Evolutionary conservation across 2,888 invertebrate genomes (phyloP), one percentile per base, ranked within the genome.

Genomic region (Ectemnius lituratus): DNA sequence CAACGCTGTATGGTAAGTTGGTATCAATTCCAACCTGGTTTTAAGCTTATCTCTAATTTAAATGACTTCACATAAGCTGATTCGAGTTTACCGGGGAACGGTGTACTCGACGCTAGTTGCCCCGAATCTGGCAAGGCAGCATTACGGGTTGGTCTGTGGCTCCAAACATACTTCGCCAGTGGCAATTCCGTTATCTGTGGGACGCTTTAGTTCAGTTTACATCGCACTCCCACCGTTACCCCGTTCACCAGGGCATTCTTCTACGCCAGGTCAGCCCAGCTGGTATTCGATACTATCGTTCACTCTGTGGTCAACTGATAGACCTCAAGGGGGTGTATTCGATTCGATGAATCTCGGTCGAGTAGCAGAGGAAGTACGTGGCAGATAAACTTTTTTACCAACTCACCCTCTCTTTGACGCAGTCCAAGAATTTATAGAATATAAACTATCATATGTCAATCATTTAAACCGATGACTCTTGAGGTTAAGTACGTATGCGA

Each of bases 141-240:
- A 68, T 79, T 64, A 73, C 66, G 56, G 23, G 63, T 67, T 70
- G 28, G 28, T 62, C 58, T 62, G 62, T 63, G 46, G 59, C 60
- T 62, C 68, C 62, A 49, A 57, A 52, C 71, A 52, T 62, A 64
- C 28, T 64, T 69, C 56, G 66, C 68, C 63, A 45, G 5, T 62
- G 72, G 73, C 73, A 67, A 68, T 67, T 73, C 72, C 75, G 71
- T 70, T 75, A 68, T 73, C 73, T 71, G 71, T 62, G 59, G 67
- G 59, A 62, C 73, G 68, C 67, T 71, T 70, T 61, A 67, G 47
- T 68, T 68, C 56, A 67, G 67, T 66, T 76, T 70, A 65, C 72
- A 70, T 67, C 76, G 61, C 47, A 58, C 61, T 64, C 62, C 16
- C 45, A n/a, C 13, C 52, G 37, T 52, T 62, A 57, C 45, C 52